Evolutionary conservation across 1,140 invertebrate species (phyloP).

Genomic region (Papilio xuthus): DNA sequence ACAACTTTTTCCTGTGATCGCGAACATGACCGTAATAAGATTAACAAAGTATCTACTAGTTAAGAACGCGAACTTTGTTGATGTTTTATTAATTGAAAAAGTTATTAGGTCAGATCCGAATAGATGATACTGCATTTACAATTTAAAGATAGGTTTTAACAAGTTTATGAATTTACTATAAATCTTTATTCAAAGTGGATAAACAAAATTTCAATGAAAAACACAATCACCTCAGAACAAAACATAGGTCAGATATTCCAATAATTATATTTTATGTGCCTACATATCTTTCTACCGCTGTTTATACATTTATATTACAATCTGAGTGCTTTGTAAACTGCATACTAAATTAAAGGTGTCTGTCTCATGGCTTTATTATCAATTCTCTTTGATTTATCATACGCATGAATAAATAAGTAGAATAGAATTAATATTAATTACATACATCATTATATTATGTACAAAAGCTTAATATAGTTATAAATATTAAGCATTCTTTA

Average conservation of each 20-base stretch:
- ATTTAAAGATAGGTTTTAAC: neutral
- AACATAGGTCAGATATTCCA: no score
- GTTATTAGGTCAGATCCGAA: constrained; percentile 2
- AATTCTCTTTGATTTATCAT: constrained; percentile 37
- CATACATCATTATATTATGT: neutral
- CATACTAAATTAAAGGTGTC: constrained; percentile 44
- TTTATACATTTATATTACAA: constrained; percentile 37
- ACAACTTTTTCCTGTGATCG: neutral
- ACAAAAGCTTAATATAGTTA: neutral
- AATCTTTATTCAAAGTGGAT: neutral
- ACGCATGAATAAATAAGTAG: neutral
- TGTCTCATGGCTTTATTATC: neutral
- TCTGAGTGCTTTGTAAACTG: constrained; percentile 46
- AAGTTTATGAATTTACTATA: neutral
- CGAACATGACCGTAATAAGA: neutral
- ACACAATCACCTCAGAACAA: no score
- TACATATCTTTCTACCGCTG: neutral
- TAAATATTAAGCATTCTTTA: neutral
- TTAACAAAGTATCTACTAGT: constrained; percentile 5
- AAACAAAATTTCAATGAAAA: neutral
- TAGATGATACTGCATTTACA: neutral
- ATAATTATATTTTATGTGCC: no score
- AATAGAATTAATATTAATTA: neutral
- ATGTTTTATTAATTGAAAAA: constrained; percentile 28
- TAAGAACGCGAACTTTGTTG: constrained; percentile 22